Evolutionary conservation across 30 jellyfish, hydroid and myxozoan species (phyloP).

Genomic region (Hydractinia echinata): DNA sequence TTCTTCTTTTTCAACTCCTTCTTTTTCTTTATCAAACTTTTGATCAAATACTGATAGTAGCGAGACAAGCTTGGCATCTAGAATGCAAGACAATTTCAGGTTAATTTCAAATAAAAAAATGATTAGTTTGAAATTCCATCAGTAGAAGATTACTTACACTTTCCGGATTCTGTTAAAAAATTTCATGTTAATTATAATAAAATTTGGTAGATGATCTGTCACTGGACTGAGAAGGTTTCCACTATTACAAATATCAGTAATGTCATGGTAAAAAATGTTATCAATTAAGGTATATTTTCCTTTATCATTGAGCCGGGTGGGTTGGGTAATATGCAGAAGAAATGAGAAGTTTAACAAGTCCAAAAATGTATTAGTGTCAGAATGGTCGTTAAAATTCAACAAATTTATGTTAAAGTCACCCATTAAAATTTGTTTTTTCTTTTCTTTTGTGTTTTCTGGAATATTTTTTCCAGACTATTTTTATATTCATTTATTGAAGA

Average conservation of each 20-base stretch:
- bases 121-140: no score
- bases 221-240: not conserved
- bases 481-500: not conserved
- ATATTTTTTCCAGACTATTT: not conserved
- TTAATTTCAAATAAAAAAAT: no score
- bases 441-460: not conserved
- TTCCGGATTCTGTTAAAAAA: no score
- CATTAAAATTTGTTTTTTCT: not conserved
- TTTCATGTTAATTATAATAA: not conserved
- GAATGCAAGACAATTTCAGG: no score
- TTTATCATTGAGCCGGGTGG: not conserved
- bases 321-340: not conserved
- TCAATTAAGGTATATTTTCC: slow-evolving; percentile 12
- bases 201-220: slow-evolving; percentile 17
- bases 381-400: no score
- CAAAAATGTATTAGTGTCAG: no score
- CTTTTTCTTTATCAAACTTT: no score
- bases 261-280: not conserved
- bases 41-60: no score
- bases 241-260: not conserved
- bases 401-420: not conserved
- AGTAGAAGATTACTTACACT: no score
- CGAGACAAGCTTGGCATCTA: no score
- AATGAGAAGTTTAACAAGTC: not conserved
- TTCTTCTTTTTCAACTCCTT: no score